These are phyloP conservation scores for Pollenia amentaria DNA, from an alignment of 2,888 invertebrate genomes.

Conservation along the genomic window DNA sequence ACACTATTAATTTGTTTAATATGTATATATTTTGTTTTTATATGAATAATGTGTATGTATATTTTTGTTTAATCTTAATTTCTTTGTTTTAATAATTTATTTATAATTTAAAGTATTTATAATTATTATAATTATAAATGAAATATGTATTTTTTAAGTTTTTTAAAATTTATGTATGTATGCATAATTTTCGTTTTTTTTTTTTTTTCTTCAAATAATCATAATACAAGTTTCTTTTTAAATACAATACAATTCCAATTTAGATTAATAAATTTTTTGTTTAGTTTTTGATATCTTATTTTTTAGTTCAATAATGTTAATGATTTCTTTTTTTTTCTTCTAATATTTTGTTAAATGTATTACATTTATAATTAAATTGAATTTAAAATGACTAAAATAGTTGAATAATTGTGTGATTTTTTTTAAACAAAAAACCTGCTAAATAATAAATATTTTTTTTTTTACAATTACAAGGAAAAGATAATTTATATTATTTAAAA, in stretches of 20 bases:
- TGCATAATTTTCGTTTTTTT: conserved; percentile 1
- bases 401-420: conserved; percentile 14
- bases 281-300: neutral
- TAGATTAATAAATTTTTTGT: conserved; percentile 6
- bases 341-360: conserved; percentile 22
- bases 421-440: conserved; percentile 36
- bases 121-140: conserved; percentile 73
- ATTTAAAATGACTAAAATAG: conserved; percentile 53
- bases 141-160: conserved; percentile 55
- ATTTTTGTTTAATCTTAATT: conserved; percentile 56
- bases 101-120: conserved; percentile 70
- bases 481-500: conserved; percentile 5
- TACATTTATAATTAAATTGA: conserved; percentile 34
- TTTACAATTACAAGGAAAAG: conserved; percentile 53
- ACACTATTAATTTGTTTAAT: conserved; percentile 65
- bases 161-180: neutral
- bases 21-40: conserved; percentile 54
- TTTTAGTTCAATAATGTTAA: conserved; percentile 1
- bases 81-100: conserved; percentile 57
- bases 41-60: conserved; percentile 59
- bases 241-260: conserved; percentile 53
- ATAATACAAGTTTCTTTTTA: conserved; percentile 41
- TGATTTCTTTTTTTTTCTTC: conserved; percentile 1
- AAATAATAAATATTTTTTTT: conserved; percentile 47
- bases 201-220: conserved; percentile 14